phyloP scores from a whole-genome alignment of 2,113 vertebrate genomes.

The Jacana jacana region DNA sequence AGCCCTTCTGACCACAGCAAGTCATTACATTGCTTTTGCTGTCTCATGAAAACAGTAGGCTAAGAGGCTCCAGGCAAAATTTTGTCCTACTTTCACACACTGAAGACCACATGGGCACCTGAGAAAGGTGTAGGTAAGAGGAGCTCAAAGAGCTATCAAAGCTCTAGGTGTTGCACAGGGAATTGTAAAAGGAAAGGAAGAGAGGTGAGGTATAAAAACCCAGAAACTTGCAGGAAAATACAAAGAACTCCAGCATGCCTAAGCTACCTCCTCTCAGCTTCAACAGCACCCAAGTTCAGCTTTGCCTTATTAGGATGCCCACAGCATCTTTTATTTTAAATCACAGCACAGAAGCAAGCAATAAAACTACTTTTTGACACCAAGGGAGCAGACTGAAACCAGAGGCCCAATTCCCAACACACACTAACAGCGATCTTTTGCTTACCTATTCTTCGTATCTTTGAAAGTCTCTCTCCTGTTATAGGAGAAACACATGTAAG shows the following conservation, averaged over 20 bases:
- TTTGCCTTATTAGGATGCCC: background rate
- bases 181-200: slow-evolving; percentile 29
- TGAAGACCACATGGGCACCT: background rate
- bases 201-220: slow-evolving; percentile 27
- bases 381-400: background rate
- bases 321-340: background rate
- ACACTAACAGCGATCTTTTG: slow-evolving; percentile 30
- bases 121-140: background rate
- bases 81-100: background rate
- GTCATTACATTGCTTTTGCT: background rate
- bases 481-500: slow-evolving; percentile 63
- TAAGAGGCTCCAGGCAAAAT: background rate
- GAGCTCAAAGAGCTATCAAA: background rate
- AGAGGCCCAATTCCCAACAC: slow-evolving; percentile 26
- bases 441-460: slow-evolving; percentile 62
- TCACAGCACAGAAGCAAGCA: slow-evolving; percentile 23
- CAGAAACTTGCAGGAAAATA: slow-evolving; percentile 36
- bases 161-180: background rate
- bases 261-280: background rate
- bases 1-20: background rate
- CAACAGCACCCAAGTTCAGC: background rate
- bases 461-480: slow-evolving; percentile 63
- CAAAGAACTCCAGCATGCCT: slow-evolving; percentile 1
- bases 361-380: background rate
- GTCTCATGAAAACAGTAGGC: background rate